A percentile compares a stretch with the other conserved stretches of the same genome.
These are phyloP conservation scores for Haemorhous mexicanus DNA, from an alignment of 2,113 vertebrate species.

Conservation along the genomic window DNA sequence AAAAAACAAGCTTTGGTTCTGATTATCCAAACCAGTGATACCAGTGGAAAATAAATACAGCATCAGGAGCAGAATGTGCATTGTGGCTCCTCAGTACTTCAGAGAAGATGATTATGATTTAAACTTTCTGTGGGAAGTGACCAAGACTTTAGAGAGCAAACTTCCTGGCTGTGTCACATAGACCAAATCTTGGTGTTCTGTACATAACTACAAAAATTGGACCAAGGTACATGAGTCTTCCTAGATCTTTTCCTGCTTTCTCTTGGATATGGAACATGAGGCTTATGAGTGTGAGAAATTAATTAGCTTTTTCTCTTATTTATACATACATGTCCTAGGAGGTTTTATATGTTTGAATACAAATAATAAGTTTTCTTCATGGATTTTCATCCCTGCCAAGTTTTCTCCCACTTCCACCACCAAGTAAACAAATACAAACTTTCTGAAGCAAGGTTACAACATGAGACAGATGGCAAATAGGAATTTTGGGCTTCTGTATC, in stretches of 20 bases:
- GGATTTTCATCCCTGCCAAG: not conserved
- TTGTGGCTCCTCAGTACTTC: not conserved
- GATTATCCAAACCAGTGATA: not conserved
- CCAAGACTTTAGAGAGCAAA: not conserved
- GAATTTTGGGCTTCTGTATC: not conserved
- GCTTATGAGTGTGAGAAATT: not conserved
- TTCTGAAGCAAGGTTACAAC: not conserved
- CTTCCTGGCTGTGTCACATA: not conserved
- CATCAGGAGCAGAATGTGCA: not conserved
- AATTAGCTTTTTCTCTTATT: not conserved
- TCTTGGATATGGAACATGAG: not conserved
- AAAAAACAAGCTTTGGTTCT: not conserved
- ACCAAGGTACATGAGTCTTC: not conserved
- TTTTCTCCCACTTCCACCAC: not conserved
- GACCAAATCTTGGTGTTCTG: not conserved
- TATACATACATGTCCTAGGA: not conserved
- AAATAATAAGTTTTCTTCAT: not conserved
- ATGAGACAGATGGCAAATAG: constrained; percentile 13
- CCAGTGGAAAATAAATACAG: not conserved
- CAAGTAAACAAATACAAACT: constrained; percentile 11
- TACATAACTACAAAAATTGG: not conserved
- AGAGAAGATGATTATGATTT: not conserved
- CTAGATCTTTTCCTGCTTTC: not conserved
- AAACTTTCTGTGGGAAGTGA: not conserved
- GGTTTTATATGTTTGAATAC: not conserved